A percentile compares a stretch with the other conserved stretches of the same genome.
Conservation (phyloP, 2,797 vertebrate species). For the Chloroceryle inda region DNA sequence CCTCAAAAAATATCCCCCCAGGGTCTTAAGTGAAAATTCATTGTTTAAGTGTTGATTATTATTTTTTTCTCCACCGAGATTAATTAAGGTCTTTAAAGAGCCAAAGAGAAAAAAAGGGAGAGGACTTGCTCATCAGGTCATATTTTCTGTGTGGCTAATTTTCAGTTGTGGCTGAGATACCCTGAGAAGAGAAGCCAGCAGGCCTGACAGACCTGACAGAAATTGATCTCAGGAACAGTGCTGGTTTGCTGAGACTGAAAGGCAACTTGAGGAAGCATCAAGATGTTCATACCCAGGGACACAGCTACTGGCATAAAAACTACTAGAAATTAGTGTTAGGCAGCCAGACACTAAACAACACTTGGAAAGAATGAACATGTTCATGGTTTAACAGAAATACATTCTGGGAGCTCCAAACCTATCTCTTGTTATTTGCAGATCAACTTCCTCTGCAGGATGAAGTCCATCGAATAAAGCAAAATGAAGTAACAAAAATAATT, state of each 20-base stretch:
- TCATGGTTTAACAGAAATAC: neutral
- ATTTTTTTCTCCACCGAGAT: neutral
- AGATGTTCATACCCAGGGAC: neutral
- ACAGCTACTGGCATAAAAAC: neutral
- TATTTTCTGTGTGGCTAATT: neutral
- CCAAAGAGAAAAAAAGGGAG: neutral
- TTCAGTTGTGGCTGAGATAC: neutral
- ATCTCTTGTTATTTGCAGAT: neutral
- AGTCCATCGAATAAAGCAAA: neutral
- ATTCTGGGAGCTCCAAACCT: neutral
- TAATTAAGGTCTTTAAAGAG: slow-evolving; percentile 22
- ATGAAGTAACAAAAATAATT: neutral
- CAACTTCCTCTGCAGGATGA: neutral
- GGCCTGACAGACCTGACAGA: neutral
- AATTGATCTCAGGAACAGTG: neutral
- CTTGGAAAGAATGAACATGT: neutral
- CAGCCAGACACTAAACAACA: neutral
- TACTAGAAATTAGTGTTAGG: neutral
- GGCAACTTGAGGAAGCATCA: neutral
- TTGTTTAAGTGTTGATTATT: slow-evolving; percentile 11
- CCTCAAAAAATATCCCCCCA: neutral
- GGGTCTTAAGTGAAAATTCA: neutral
- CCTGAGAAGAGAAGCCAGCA: neutral
- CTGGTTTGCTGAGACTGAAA: neutral
- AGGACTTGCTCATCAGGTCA: neutral